A percentile compares a stretch with the other conserved stretches of the same genome.
Conservation (phyloP, 37 sponge, comb jelly and placozoan species). For the Tethya wilhelma region DNA sequence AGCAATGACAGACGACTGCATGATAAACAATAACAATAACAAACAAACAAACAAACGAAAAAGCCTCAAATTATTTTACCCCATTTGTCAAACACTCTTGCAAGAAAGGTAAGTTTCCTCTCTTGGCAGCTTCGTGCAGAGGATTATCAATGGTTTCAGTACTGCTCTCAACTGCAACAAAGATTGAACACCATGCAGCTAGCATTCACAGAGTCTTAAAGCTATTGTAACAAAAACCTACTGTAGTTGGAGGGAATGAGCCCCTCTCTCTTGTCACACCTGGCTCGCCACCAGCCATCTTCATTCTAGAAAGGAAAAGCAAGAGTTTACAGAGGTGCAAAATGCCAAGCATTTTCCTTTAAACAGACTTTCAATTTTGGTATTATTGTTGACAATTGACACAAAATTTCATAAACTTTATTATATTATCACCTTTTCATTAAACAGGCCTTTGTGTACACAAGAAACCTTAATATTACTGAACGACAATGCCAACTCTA, state of each 20-base stretch:
- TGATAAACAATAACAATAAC: not conserved
- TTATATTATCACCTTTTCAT: no score
- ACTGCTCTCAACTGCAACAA: slow-evolving; percentile 73
- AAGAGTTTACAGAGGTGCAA: slow-evolving; percentile 4
- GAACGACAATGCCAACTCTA: no score
- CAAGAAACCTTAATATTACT: no score
- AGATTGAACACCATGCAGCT: not conserved
- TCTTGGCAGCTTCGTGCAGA: slow-evolving; percentile 97
- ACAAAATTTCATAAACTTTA: no score
- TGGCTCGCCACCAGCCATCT: slow-evolving; percentile 92
- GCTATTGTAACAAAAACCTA: slow-evolving; percentile 58
- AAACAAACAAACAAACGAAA: not conserved
- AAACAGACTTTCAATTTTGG: no score
- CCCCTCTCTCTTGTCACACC: slow-evolving; percentile 70
- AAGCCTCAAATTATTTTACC: not conserved
- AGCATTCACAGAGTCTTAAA: not conserved
- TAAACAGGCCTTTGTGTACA: no score
- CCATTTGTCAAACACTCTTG: slow-evolving; percentile 90
- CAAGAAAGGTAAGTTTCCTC: slow-evolving; percentile 92
- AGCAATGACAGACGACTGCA: not conserved
- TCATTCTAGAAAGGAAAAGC: slow-evolving; percentile 55
- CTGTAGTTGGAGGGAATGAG: slow-evolving; percentile 95
- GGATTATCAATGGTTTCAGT: slow-evolving; percentile 93
- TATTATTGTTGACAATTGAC: no score
- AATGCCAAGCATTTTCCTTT: not conserved